Percentiles rank a stretch among this genome's conserved stretches.
phyloP scores from a whole-genome alignment of 2,888 invertebrate species.

The Ctena decussata region DNA sequence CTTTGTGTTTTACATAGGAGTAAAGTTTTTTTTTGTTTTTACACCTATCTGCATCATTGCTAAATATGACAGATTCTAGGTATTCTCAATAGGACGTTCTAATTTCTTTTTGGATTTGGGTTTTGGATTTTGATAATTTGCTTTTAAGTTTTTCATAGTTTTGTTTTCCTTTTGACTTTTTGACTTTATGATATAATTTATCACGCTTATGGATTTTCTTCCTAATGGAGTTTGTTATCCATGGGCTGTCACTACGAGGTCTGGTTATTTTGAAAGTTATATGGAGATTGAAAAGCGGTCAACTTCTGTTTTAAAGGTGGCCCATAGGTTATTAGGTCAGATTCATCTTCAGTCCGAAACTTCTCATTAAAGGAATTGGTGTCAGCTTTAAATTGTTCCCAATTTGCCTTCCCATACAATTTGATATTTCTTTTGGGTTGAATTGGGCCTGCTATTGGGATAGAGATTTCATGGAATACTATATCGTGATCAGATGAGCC shows the following conservation, averaged over 20 bases:
- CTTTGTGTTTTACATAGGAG: neutral
- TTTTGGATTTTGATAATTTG: neutral
- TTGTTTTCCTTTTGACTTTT: neutral
- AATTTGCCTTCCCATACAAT: neutral
- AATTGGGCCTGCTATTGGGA: neutral
- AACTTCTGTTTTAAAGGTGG: constrained; percentile 5
- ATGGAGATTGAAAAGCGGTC: neutral
- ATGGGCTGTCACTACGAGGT: neutral
- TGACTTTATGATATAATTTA: neutral
- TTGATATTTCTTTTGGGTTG: neutral
- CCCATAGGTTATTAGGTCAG: neutral
- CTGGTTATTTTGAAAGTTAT: neutral
- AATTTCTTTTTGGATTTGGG: constrained; percentile 14
- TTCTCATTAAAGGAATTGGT: neutral
- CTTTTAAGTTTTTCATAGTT: neutral
- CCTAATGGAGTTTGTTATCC: neutral
- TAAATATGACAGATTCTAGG: constrained; percentile 13
- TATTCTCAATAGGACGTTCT: constrained; percentile 29
- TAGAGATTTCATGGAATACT: constrained; percentile 7
- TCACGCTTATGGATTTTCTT: constrained; percentile 6
- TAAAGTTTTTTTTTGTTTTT: neutral
- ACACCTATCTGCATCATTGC: neutral
- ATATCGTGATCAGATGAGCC: constrained; percentile 6
- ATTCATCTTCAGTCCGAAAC: neutral
- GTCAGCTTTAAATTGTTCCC: neutral